Base-by-base conservation (phyloP, 2,888 invertebrate species). In the Cheiracanthium punctorium region DNA sequence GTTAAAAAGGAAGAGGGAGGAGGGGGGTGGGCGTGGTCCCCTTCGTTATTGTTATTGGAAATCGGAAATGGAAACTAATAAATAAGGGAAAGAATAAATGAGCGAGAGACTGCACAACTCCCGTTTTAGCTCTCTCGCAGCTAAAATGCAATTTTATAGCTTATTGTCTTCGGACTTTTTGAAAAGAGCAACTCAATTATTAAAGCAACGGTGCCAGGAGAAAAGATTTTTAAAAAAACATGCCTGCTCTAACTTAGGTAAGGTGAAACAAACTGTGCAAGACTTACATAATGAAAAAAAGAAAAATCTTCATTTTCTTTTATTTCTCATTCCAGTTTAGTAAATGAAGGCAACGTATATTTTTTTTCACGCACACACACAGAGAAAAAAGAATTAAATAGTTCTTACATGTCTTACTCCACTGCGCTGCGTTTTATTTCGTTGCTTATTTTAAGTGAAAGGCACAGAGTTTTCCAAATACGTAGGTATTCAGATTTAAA, bases 171-270 rank as follows among this genome's bases (percentile, higher is more conserved):
- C 37, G 43, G 43, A 41, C 12, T 20, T 72, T 72, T 73, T 29
- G 79, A 85, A 85, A 84, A 85, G 84, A 79, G 43, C 84, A 85
- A 85, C 84, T 85, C 70, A 80, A 79, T 85, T 85, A 85, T 85
- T 85, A 79, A 85, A 79, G 73, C 72, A 85, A 64, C 73, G 73
- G 29, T 17, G 41, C 52, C n/a, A 28, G 67, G 28, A 8, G 37
- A 28, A 28, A 30, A 4, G 32, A 24, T n/a, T n/a, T n/a, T n/a
- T n/a, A n/a, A n/a, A n/a, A n/a, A n/a, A n/a, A n/a, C n/a, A n/a
- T n/a, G n/a, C n/a, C n/a, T n/a, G n/a, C n/a, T n/a, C n/a, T n/a
- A n/a, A 17, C 12, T 48, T 17, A 17, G 4, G 12, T 58, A 20
- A 58, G 41, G 29, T 41, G 17, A 41, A 41, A 67, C 7, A 43